phyloP scores from a whole-genome alignment of 2,888 invertebrate genomes.

The Chaitophorus viminalis region DNA sequence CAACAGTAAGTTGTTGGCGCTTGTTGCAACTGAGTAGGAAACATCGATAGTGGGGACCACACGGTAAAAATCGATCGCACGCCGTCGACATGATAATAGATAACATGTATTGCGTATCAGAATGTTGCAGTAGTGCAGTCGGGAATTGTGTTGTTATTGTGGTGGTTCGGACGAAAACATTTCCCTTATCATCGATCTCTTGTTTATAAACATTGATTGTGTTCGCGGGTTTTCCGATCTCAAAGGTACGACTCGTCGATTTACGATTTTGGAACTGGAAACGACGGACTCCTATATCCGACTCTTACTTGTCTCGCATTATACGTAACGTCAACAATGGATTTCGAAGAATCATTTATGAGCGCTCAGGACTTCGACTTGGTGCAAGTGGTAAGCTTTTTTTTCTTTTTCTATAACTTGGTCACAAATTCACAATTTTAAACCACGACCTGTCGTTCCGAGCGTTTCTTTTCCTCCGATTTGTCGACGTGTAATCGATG shows the following conservation, averaged over 20 bases:
- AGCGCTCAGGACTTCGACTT: slow-evolving; percentile 63
- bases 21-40: not conserved
- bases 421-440: not conserved
- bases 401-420: not conserved
- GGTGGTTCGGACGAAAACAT: not conserved
- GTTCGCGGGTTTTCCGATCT: slow-evolving; percentile 26
- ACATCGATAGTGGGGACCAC: not conserved
- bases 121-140: not conserved
- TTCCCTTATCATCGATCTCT: slow-evolving; percentile 27
- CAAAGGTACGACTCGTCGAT: not conserved
- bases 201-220: slow-evolving; percentile 32
- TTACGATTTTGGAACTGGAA: not conserved
- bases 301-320: too few relatives aligned
- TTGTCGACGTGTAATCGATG: not conserved
- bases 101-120: not conserved
- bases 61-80: not conserved
- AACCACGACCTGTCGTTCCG: not conserved
- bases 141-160: not conserved
- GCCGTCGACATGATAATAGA: not conserved
- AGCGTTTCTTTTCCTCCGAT: not conserved
- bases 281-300: too few relatives aligned
- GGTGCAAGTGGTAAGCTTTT: slow-evolving; percentile 63
- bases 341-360: slow-evolving; percentile 64
- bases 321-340: slow-evolving; percentile 57
- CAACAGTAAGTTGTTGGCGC: too few relatives aligned